These are phyloP conservation scores for Camponotus vicinus DNA, from an alignment of 1,140 invertebrate genomes.

Conservation along the genomic window DNA sequence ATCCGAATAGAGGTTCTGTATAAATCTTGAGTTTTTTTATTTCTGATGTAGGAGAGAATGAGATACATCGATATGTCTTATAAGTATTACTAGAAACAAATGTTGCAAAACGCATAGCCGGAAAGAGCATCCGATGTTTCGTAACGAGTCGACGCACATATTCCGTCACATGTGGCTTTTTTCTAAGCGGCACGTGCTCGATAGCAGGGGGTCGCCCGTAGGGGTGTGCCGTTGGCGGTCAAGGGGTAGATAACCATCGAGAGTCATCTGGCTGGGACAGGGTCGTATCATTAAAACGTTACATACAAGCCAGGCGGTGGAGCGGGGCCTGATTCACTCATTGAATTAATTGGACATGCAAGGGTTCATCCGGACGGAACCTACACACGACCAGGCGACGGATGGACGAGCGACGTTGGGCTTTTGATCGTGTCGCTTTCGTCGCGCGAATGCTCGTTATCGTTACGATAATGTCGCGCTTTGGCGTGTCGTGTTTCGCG, in stretches of 20 bases:
- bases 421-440: constrained; percentile 50
- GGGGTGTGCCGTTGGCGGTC: constrained; percentile 80
- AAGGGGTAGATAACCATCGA: constrained; percentile 84
- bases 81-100: background rate
- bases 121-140: constrained; percentile 59
- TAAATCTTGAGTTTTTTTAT: background rate
- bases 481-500: constrained; percentile 10
- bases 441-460: constrained; percentile 51
- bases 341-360: constrained; percentile 83
- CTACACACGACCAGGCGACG: constrained; percentile 35
- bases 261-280: constrained; percentile 83
- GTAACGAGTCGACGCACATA: constrained; percentile 74
- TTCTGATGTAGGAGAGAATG: background rate
- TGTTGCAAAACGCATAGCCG: constrained; percentile 43
- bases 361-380: constrained; percentile 66
- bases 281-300: constrained; percentile 83
- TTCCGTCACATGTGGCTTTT: constrained; percentile 82
- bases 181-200: constrained; percentile 80
- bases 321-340: constrained; percentile 79
- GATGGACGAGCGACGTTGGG: constrained; percentile 46
- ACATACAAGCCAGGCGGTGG: constrained; percentile 66
- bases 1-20: background rate
- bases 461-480: constrained; percentile 48
- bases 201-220: constrained; percentile 70
- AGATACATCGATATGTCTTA: background rate